Evolutionary conservation across 2,113 vertebrate species (phyloP), one percentile per base, ranked within the genome.

Genomic region (Falcunculus frontatus): DNA sequence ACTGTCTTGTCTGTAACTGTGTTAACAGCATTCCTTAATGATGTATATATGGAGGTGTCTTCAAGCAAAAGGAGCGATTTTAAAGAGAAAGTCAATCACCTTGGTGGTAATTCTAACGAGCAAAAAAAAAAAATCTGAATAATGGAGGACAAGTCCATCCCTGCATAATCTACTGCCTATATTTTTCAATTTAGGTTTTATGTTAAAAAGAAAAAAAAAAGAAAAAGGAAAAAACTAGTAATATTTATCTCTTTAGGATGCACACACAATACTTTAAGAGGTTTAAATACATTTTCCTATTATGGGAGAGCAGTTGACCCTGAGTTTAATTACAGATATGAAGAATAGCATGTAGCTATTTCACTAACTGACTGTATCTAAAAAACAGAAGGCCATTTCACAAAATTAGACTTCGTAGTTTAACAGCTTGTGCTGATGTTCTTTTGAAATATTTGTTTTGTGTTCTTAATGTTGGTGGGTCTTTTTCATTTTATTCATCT

Each of bases 61-160:
- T 98, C 97, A 98, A 97, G 80, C 70, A 73, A 79, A 93, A 80
- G 73, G 79, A 97, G 96, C 16, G 74, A 94, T 95, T 97, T 96
- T 96, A 96, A 98, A 98, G 97, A 97, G 98, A 98, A 98, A 98
- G 98, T 98, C 98, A 97, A 96, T 89, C 96, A 84, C 78, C 59
- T 50, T 22, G 90, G 57, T 83, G 77, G 70, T 64, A 90, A 44
- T 87, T 92, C 68, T 81, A 78, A 86, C 26, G 4, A 90, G 52
- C 1, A 85, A 91, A 95, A 94, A 95, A 57, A 44, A 95, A 57
- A 46, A 23, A 5, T 35, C 56, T 30, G 8, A 78, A 72, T 70
- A 39, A 49, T 19, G 18, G 42, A 56, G 35, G 7, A 81, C 56
- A 65, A 55, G 4, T 46, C 49, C 49, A 60, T 80, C 62, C 18